Evolutionary conservation across 2,113 vertebrate genomes (phyloP), one percentile per base, ranked within the genome.

Genomic region (Pipra filicauda): DNA sequence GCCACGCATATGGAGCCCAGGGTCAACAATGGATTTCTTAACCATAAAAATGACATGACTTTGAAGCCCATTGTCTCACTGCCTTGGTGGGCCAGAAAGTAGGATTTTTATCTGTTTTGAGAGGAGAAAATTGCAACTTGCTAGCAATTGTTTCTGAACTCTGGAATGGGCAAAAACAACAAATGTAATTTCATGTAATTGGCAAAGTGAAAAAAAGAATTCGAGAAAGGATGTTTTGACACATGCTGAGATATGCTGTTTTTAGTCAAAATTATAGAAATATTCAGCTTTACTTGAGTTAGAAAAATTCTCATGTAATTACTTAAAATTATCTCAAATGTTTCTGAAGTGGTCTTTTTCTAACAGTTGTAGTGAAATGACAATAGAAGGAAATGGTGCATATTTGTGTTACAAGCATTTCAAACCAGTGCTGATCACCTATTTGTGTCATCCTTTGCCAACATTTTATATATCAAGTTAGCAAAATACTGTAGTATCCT

Each of bases 241-340:
- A 39, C 33, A 35, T 37, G 15, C 71, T 55, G 43, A 85, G 39
- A 33, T 58, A 13, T 71, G 46, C 49, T 44, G 4, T 55, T 61
- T 73, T 73, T 27, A 85, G n/a, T 44, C 49, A 76, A 82, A 96
- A 48, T 65, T 57, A 35, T 12, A 33, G 49, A 94, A 76, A 62
- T 18, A 79, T 33, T 21, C 1, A 10, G 16, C 41, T 79, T 85
- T 69, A 88, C 33, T 52, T 12, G 2, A 46, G 11, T 46, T 61
- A 65, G 30, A 90, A 83, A 79, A 61, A 43, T 27, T 52, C 18
- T 69, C 12, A 24, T 41, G n/a, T 31, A 67, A 59, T 48, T 84
- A 82, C 17, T 52, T 85, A 43, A 51, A 92, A 52, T 69, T 35
- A 31, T 70, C 41, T 21, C 30, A 49, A 76, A 41, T 70, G 22